These are phyloP conservation scores for Zoanthus sansibaricus DNA, from an alignment of 92 coral and sea anemone species.

Conservation along the genomic window DNA sequence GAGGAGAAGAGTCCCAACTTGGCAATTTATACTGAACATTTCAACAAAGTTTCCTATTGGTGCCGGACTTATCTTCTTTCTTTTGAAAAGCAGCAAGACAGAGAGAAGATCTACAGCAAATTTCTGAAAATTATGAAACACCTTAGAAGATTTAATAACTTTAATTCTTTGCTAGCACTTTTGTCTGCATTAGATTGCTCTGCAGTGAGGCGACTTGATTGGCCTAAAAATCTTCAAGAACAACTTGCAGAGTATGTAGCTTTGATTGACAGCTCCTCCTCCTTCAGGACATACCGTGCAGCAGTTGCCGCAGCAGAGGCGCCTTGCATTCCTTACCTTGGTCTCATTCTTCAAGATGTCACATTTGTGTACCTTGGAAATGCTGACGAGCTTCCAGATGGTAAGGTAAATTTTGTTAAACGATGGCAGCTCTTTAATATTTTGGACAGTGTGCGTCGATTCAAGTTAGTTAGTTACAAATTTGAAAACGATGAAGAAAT, in stretches of 20 bases:
- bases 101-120: slow-evolving; percentile 91
- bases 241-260: slow-evolving; percentile 89
- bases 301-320: slow-evolving; percentile 86
- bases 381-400: slow-evolving; percentile 96
- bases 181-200: slow-evolving; percentile 97
- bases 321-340: slow-evolving; percentile 97
- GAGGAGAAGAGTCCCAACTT: slow-evolving; percentile 92
- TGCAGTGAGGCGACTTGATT: slow-evolving; percentile 93
- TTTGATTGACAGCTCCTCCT: slow-evolving; percentile 93
- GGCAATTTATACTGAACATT: slow-evolving; percentile 93
- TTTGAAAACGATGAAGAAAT: slow-evolving; percentile 92
- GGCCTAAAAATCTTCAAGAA: slow-evolving; percentile 90
- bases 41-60: slow-evolving; percentile 99
- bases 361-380: slow-evolving; percentile 97
- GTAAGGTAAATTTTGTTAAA: slow-evolving; percentile 98
- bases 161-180: slow-evolving; percentile 93
- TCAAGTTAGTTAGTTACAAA: slow-evolving; percentile 85
- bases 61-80: slow-evolving; percentile 92
- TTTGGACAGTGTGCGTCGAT: slow-evolving; percentile 90
- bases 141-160: slow-evolving; percentile 89
- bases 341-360: slow-evolving; percentile 97
- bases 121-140: slow-evolving; percentile 98
- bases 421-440: slow-evolving; percentile 98
- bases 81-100: slow-evolving; percentile 90
- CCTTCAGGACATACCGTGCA: slow-evolving; percentile 91